Base-by-base conservation (phyloP, 2,888 invertebrate genomes). In the Drosophila meridiana region DNA sequence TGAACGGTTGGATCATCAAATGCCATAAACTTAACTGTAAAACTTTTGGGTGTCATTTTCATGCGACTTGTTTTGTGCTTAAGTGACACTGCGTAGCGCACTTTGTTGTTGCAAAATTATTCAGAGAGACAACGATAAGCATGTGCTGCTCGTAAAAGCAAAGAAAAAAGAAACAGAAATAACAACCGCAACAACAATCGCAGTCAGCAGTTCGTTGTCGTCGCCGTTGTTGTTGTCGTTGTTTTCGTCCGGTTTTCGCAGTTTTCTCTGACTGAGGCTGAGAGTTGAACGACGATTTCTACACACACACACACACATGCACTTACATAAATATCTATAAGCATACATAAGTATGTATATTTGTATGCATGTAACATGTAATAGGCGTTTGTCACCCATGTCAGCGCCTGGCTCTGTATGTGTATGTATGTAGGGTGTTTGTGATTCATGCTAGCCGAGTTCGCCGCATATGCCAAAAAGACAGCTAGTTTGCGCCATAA, bases 191-290 rank as follows among this genome's bases (percentile, higher is more conserved):
- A 74, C 50, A 76, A 63, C 42, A 61, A 60, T 76, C 57, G 40
- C 58, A 70, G 78, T 80, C 80, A 78, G 74, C 80, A 78, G 66
- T 81, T 80, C 61, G 80, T 76, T 83, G 79, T 69, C 60, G 83
- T 69, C 62, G 88, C 67, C 76, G 66, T 70, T 63, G 79, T 40
- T 53, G 26, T n/a, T 43, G 26, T 30, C 52, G 78, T 65, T 78
- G 78, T 70, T 76, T 76, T 86, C 87, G 83, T 85, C 88, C 83
- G 85, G 90, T 89, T 87, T 89, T 78, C 58, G 69, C 70, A 66
- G 85, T 78, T 89, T 87, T 84, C 72, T 79, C 72, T 64, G 63
- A 62, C 38, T 68, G 62, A 76, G 42, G 60, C 69, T 71, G 63
- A 68, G 72, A 64, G 83, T 64, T 70, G 40, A 64, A 57, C 63